phyloP scores from a whole-genome alignment of 2,888 invertebrate species.

The Antheraea yamamai region DNA sequence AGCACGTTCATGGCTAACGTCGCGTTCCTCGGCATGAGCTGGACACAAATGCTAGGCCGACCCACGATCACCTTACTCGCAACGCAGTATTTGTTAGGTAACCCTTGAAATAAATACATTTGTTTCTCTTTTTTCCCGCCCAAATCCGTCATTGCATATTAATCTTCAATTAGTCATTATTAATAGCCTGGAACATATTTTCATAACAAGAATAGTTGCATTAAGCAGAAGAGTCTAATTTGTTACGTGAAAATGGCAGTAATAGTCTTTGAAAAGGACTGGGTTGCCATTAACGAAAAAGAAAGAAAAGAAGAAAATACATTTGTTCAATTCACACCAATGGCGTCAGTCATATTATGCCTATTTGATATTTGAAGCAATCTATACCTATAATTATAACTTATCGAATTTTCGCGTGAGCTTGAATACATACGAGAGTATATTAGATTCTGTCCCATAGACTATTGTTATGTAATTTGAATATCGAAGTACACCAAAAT shows the following conservation, averaged over 20 bases:
- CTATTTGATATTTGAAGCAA: background rate
- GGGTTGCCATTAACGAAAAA: no score
- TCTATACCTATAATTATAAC: background rate
- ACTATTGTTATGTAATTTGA: background rate
- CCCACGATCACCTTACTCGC: conserved; percentile 96
- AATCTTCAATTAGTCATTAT: no score
- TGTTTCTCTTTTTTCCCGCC: no score
- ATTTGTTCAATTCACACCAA: background rate
- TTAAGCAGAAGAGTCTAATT: no score
- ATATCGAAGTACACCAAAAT: background rate
- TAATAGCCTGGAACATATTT: no score
- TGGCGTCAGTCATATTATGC: background rate
- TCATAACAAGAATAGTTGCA: no score
- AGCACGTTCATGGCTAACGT: conserved; percentile 97
- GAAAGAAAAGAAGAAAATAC: no score
- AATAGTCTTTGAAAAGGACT: no score
- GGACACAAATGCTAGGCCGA: conserved; percentile 98
- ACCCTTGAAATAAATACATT: conserved; percentile 39
- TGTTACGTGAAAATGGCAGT: no score
- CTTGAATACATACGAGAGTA: background rate
- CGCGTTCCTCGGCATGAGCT: conserved; percentile 97
- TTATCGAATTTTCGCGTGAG: background rate
- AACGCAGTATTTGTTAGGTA: conserved; percentile 93
- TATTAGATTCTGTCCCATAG: background rate
- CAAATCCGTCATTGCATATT: no score